A percentile compares a stretch with the other conserved stretches of the same genome.
phyloP scores from a whole-genome alignment of 2,888 invertebrate genomes.

The Drosophila lacicola region DNA sequence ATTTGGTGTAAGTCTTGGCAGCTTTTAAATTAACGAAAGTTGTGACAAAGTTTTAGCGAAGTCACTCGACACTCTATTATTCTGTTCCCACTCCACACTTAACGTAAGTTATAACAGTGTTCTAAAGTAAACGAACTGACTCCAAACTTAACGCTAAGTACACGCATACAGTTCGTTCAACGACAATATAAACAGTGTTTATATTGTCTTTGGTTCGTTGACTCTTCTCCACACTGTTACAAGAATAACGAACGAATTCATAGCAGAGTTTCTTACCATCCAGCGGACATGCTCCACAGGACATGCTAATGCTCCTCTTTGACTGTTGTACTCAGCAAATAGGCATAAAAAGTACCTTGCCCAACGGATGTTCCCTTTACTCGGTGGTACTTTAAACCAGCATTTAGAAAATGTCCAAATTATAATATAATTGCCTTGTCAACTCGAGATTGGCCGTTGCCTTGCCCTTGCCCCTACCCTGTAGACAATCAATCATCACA shows the following conservation, averaged over 20 bases:
- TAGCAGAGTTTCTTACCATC: too few relatives aligned
- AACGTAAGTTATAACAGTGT: background rate
- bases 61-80: too few relatives aligned
- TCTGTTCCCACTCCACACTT: background rate
- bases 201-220: too few relatives aligned
- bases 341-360: slow-evolving; percentile 29
- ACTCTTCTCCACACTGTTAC: background rate
- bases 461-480: background rate
- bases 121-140: slow-evolving; percentile 14
- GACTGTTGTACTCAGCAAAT: slow-evolving; percentile 28
- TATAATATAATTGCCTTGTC: slow-evolving; percentile 55
- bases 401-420: slow-evolving; percentile 33
- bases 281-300: background rate
- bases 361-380: background rate
- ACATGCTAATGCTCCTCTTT: background rate
- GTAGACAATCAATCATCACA: slow-evolving; percentile 46
- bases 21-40: too few relatives aligned
- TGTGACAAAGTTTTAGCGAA: background rate
- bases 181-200: too few relatives aligned
- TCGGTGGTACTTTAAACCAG: background rate
- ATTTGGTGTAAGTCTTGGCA: too few relatives aligned
- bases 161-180: background rate
- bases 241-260: background rate
- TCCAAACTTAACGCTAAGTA: background rate
- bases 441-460: slow-evolving; percentile 12